A percentile compares a stretch with the other conserved stretches of the same genome.
Evolutionary conservation across 2,797 vertebrate species (phyloP).

Genomic region (Melanotaenia nigrans): DNA sequence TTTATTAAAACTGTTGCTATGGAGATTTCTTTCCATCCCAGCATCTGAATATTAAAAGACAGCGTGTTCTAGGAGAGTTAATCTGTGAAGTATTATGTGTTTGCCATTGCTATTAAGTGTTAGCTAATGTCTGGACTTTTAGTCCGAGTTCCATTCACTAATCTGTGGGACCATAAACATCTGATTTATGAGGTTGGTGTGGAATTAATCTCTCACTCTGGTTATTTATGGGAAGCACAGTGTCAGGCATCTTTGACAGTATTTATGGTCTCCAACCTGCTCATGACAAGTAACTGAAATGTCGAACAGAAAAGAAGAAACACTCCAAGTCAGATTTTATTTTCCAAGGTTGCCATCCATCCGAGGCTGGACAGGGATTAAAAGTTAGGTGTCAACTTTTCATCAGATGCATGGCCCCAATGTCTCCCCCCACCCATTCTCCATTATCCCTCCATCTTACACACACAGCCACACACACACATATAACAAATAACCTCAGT

Average conservation of each 20-base stretch:
- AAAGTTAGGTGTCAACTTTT: slow-evolving; percentile 75
- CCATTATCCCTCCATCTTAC: slow-evolving; percentile 24
- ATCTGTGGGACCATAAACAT: slow-evolving; percentile 66
- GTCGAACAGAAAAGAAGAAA: slow-evolving; percentile 68
- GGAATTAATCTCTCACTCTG: slow-evolving; percentile 77
- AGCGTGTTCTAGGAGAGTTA: slow-evolving; percentile 61
- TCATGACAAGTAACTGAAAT: slow-evolving; percentile 64
- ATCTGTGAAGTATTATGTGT: slow-evolving; percentile 75
- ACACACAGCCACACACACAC: slow-evolving; percentile 8
- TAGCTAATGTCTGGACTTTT: slow-evolving; percentile 75
- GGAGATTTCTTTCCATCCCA: slow-evolving; percentile 84
- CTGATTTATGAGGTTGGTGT: slow-evolving; percentile 82
- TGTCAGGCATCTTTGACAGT: slow-evolving; percentile 66
- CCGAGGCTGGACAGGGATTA: slow-evolving; percentile 59
- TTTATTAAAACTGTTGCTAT: slow-evolving; percentile 85
- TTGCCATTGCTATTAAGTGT: slow-evolving; percentile 61
- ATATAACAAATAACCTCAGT: slow-evolving; percentile 55
- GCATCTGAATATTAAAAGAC: slow-evolving; percentile 69
- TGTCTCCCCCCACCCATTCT: slow-evolving; percentile 22
- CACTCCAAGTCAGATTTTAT: slow-evolving; percentile 75
- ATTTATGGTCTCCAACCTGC: slow-evolving; percentile 72
- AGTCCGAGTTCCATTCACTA: slow-evolving; percentile 60
- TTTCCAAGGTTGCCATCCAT: slow-evolving; percentile 77
- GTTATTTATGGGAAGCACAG: slow-evolving; percentile 77
- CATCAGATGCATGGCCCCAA: slow-evolving; percentile 64